Evolutionary conservation across 2,888 invertebrate species (phyloP), one percentile per base, ranked within the genome.

Genomic region (Doris montereyensis): DNA sequence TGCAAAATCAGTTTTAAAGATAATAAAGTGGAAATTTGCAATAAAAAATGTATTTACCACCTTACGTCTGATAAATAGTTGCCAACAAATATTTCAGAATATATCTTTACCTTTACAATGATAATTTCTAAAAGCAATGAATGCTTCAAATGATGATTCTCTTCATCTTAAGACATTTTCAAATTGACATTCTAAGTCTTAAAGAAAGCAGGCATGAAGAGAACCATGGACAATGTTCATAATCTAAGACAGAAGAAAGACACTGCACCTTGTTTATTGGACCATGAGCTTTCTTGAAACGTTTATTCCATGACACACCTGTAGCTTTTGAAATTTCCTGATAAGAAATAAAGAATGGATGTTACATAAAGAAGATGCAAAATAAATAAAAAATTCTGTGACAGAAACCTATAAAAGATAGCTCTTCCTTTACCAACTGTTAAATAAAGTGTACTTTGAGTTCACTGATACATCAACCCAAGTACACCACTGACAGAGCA

Each of bases 251-350:
- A n/a, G n/a, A n/a, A n/a, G n/a, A n/a, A n/a, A n/a, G n/a, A n/a
- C n/a, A n/a, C n/a, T n/a, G n/a, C n/a, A 90, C 90, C 86, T 90
- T 90, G 52, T 81, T 87, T 52, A 91, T 87, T 2, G 90, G 82
- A 30, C 91, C 91, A 86, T 90, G 83, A 60, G 84, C 82, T 68
- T 85, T 87, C 83, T 89, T 91, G 83, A 90, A 91, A 34, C 88
- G 83, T 82, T 90, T 91, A 77, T 90, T 90, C 91, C 91, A 91
- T 0, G 90, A 89, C 17, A 88, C 85, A 1, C 91, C 91, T 10
- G 90, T 90, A 81, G 88, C 87, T 73, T 89, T 88, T n/a, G 81
- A 83, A 24, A 91, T 87, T 84, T 90, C 91, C 89, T 91, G 77
- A 5, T 85, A 82, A 67, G 72, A 80, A 67, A 35, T 13, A 28